These are phyloP conservation scores for Tetragonula clypearis DNA, from an alignment of 1,140 invertebrate genomes.

Conservation along the genomic window DNA sequence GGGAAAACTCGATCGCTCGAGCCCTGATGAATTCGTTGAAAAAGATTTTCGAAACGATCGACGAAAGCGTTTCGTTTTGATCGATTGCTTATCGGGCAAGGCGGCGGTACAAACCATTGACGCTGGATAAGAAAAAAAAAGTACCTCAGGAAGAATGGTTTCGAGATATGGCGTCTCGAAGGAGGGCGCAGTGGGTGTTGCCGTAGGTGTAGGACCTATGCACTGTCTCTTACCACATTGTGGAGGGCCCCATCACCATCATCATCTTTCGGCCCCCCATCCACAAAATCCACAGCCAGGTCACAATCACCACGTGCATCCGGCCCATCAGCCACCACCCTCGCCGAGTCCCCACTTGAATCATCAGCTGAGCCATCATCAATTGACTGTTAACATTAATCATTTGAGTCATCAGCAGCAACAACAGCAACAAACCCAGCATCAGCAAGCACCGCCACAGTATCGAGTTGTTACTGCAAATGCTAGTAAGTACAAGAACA, in stretches of 20 bases:
- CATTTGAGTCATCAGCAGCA: slow-evolving; percentile 74
- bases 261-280: slow-evolving; percentile 74
- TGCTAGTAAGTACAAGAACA: slow-evolving; percentile 71
- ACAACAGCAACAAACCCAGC: slow-evolving; percentile 67
- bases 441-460: slow-evolving; percentile 69
- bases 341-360: slow-evolving; percentile 76
- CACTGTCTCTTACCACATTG: slow-evolving; percentile 77
- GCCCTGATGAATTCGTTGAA: slow-evolving; percentile 10
- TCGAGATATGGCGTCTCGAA: slow-evolving; percentile 77
- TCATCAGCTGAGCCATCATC: slow-evolving; percentile 74
- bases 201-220: slow-evolving; percentile 75
- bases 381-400: slow-evolving; percentile 75
- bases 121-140: slow-evolving; percentile 24
- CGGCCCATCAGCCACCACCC: slow-evolving; percentile 76
- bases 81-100: slow-evolving; percentile 17
- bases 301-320: slow-evolving; percentile 76
- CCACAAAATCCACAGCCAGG: slow-evolving; percentile 72
- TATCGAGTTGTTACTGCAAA: slow-evolving; percentile 76
- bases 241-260: slow-evolving; percentile 74
- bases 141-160: slow-evolving; percentile 70
- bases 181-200: slow-evolving; percentile 77
- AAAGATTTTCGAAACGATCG: background rate
- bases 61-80: slow-evolving; percentile 3
- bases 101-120: background rate
- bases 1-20: too few relatives aligned